Evolutionary conservation across 1,140 invertebrate species (phyloP), one percentile per base, ranked within the genome.

Genomic region (Megalonaias nervosa): DNA sequence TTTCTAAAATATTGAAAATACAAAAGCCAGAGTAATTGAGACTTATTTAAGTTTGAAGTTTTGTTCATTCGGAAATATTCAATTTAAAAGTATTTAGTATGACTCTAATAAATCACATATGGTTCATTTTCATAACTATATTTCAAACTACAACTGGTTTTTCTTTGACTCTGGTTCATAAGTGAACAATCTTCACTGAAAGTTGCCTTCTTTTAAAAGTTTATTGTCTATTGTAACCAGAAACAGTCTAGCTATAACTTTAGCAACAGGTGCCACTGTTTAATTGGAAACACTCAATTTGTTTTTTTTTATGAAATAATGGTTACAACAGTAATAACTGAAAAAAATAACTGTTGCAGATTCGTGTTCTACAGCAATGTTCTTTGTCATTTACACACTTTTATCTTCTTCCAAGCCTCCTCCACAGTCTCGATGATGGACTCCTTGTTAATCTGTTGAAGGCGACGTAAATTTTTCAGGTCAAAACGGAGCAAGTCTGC

Each of bases 391-490:
- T 11, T 69, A 62, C 68, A 65, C 77, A 90, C 90, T 82, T 89
- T 86, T 61, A 91, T 88, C 78, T 90, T 88, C 48, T 79, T 77
- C 23, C 86, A 96, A 15, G 96, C 95, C 78, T 98, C 97, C 79
- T 95, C 93, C 72, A 99, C 96, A 74, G 96, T 95, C 89, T 99
- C 97, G 58, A 96, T 93, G 75, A 98, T 95, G 23, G 95, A 95
- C 74, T 97, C 95, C 1, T 96, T 95, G 88, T 98, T 97, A 1
- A 96, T 94, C 88, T 98, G 95, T 4, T 97, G 97, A 87, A 97
- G 94, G 19, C 97, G 93, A 5, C 97, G 92, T 31, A 99, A 91
- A 85, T 96, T 96, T 75, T 95, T 93, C 74, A 98, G 94, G 92
- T 99, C 97, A 78, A 95, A 94, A 74, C 95, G 93, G 21, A 99